Conservation (phyloP, 1,140 invertebrate species). For the Diorhabda elongata region DNA sequence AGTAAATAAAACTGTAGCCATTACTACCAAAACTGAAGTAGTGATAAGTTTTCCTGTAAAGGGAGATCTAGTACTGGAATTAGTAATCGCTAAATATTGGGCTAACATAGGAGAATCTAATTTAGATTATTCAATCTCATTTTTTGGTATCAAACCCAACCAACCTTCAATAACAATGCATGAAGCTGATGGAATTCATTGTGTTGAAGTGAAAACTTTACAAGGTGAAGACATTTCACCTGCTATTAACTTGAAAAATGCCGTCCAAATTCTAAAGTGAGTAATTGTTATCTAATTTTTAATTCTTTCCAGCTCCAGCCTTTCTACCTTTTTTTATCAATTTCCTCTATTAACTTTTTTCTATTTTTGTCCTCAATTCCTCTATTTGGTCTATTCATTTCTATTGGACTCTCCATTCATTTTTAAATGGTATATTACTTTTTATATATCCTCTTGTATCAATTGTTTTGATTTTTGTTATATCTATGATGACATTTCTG, state of each 20-base stretch:
- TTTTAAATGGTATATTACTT: no score
- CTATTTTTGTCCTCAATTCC: no score
- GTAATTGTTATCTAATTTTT: slow-evolving; percentile 6
- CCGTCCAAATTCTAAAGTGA: slow-evolving; percentile 74
- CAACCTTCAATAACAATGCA: slow-evolving; percentile 62
- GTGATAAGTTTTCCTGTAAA: slow-evolving; percentile 57
- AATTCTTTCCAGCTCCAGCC: no score
- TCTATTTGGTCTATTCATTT: no score
- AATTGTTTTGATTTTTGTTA: no score
- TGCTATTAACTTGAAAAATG: slow-evolving; percentile 67
- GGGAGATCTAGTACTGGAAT: slow-evolving; percentile 74
- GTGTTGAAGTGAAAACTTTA: slow-evolving; percentile 67
- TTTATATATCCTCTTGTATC: no score
- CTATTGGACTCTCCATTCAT: no score
- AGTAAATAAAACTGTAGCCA: slow-evolving; percentile 73
- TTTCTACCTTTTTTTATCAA: no score
- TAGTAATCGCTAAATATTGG: slow-evolving; percentile 93
- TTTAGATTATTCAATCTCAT: slow-evolving; percentile 72
- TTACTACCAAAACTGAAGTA: slow-evolving; percentile 64
- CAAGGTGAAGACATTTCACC: slow-evolving; percentile 79
- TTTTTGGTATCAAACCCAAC: slow-evolving; percentile 76
- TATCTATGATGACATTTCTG: no score
- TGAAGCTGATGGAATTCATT: slow-evolving; percentile 72
- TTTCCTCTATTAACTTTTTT: no score
- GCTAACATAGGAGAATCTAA: slow-evolving; percentile 74